Base-by-base conservation (phyloP, 2,888 invertebrate species). In the Zaprionus obscuricornis region DNA sequence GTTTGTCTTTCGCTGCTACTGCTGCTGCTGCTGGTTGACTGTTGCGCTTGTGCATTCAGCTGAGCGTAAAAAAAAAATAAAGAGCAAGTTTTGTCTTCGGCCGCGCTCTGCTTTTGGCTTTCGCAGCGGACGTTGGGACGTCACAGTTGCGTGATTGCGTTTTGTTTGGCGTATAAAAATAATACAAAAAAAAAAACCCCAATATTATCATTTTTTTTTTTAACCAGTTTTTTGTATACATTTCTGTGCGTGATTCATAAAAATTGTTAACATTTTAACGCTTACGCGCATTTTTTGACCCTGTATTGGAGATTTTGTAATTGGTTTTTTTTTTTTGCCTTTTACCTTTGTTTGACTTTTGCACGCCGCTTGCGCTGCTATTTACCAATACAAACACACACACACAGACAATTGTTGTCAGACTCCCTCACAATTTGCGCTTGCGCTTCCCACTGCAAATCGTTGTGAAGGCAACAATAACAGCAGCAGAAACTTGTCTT, bases 221-320 rank as follows among this genome's bases (percentile, higher is more conserved):
- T 52, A 78, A 78, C 85, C 57, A 60, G 78, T 78, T 81, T 51
- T 10, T 18, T 37, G 40, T 54, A 11, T 26, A 16, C 36, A 42
- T 11, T 33, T 47, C 22, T 17, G 49, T 51, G 51, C 43, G 71
- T 82, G 85, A 82, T 79, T 79, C 78, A 85, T 75, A 64, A 50
- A 50, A 54, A 66, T 56, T 59, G 45, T 63, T 63, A 49, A 46
- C 60, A 64, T 77, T 74, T 78, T 57, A 69, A 55, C 49, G 55
- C 60, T 50, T 57, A 59, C 51, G 63, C 66, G 60, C 49, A n/a
- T 67, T 63, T 63, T 49, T 63, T 83, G 75, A 83, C 85, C 85
- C 83, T 82, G 83, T 75, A 52, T 66, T 62, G 64, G 55, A 63
- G 74, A 81, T 78, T 77, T 78, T 76, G 77, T 76, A 77, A 77